Conservation (phyloP, 2,888 invertebrate genomes). For the Volucella inflata region DNA sequence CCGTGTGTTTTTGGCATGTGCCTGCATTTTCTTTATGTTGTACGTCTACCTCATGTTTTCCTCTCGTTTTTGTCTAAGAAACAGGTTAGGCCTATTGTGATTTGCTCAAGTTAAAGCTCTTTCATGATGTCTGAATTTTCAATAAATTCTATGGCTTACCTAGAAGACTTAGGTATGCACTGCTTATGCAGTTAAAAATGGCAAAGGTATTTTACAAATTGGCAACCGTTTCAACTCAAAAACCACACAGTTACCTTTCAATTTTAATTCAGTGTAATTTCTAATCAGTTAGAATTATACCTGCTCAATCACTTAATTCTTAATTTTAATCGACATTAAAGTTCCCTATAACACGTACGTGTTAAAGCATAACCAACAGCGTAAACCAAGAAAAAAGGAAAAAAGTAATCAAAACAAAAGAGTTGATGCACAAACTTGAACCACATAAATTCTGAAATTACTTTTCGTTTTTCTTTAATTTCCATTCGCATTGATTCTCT, state of each 20-base stretch:
- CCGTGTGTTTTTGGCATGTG: no score
- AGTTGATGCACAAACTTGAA: slow-evolving; percentile 44
- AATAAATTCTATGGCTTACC: no score
- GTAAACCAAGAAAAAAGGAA: not conserved
- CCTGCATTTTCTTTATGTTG: no score
- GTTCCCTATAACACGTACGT: not conserved
- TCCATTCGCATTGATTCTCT: slow-evolving; percentile 5
- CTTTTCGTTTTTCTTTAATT: not conserved
- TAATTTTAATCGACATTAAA: not conserved
- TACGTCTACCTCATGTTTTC: no score
- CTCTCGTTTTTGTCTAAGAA: no score
- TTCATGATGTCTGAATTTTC: no score
- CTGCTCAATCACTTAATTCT: slow-evolving; percentile 10
- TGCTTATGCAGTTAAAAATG: no score
- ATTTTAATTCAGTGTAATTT: not conserved
- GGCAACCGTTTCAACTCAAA: no score
- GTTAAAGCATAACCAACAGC: slow-evolving; percentile 24
- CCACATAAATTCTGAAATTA: not conserved
- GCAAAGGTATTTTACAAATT: no score
- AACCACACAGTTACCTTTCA: not conserved
- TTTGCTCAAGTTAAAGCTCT: no score
- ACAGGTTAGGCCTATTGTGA: no score
- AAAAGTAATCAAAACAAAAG: slow-evolving; percentile 52
- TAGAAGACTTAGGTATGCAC: no score
- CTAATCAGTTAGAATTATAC: not conserved